Conservation (phyloP, 2,797 vertebrate genomes). For the Gymnothorax reevesii region DNA sequence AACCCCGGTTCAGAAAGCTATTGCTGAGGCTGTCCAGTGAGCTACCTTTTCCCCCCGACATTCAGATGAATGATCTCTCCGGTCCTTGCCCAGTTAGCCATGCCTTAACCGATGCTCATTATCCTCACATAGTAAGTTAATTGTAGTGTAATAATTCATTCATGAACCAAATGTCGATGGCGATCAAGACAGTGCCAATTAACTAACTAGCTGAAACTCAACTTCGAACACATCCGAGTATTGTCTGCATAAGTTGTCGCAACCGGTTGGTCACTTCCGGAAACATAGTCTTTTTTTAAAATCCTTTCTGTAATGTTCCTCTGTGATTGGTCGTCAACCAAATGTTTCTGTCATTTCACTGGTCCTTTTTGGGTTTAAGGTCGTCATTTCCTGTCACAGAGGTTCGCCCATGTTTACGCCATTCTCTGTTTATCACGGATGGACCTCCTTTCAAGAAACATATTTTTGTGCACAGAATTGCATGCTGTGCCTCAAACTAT, state of each 20-base stretch:
- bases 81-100: slow-evolving; percentile 53
- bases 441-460: not conserved
- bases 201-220: not conserved
- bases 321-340: slow-evolving; percentile 23
- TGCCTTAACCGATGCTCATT: slow-evolving; percentile 20
- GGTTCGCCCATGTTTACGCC: not conserved
- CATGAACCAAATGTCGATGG: not conserved
- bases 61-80: slow-evolving; percentile 83
- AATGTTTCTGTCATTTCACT: not conserved
- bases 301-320: not conserved
- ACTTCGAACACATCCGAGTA: not conserved
- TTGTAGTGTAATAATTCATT: not conserved
- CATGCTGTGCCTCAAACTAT: no score
- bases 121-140: not conserved
- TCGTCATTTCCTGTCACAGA: not conserved
- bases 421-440: not conserved
- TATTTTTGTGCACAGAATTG: not conserved
- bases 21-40: slow-evolving; percentile 22
- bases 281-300: slow-evolving; percentile 26
- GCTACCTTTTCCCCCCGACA: slow-evolving; percentile 78
- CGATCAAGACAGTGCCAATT: not conserved
- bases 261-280: slow-evolving; percentile 23
- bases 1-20: not conserved
- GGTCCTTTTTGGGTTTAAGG: slow-evolving; percentile 3
- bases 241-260: not conserved